phyloP scores from a whole-genome alignment of 2,113 vertebrate species.

The Podarcis cretensis region DNA sequence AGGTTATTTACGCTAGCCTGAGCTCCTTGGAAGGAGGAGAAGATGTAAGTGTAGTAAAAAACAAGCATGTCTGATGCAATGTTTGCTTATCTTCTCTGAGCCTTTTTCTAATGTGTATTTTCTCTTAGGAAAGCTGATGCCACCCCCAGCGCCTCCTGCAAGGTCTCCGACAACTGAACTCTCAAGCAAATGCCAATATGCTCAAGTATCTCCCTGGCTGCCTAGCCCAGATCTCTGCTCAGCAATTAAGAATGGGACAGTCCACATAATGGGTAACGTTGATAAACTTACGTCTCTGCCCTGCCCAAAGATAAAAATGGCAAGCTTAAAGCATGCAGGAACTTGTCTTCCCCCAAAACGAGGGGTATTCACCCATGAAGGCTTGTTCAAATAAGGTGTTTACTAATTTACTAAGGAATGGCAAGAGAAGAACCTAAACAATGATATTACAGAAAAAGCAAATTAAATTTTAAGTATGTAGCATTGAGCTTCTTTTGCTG shows the following conservation, averaged over 20 bases:
- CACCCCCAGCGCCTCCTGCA: conserved; percentile 90
- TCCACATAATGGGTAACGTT: conserved; percentile 81
- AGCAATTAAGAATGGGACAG: conserved; percentile 83
- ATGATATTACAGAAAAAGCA: no score
- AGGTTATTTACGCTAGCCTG: neutral
- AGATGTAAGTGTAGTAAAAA: neutral
- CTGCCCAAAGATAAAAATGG: neutral
- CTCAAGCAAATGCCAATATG: conserved; percentile 79
- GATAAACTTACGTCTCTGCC: neutral
- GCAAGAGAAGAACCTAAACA: neutral
- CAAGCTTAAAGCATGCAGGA: neutral
- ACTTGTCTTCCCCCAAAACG: neutral
- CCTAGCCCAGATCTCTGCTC: conserved; percentile 67
- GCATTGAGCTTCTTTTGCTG: neutral
- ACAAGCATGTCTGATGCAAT: neutral
- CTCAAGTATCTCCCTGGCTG: conserved; percentile 69
- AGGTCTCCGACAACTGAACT: conserved; percentile 93
- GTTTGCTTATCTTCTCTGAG: neutral
- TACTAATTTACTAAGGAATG: neutral
- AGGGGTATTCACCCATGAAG: neutral
- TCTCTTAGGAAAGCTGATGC: conserved; percentile 80
- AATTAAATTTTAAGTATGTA: neutral
- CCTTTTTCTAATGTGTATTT: conserved; percentile 52
- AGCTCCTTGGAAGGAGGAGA: neutral
- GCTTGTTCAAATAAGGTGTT: neutral